phyloP scores from a whole-genome alignment of 1,140 invertebrate genomes.

The Pentalonia nigronervosa region DNA sequence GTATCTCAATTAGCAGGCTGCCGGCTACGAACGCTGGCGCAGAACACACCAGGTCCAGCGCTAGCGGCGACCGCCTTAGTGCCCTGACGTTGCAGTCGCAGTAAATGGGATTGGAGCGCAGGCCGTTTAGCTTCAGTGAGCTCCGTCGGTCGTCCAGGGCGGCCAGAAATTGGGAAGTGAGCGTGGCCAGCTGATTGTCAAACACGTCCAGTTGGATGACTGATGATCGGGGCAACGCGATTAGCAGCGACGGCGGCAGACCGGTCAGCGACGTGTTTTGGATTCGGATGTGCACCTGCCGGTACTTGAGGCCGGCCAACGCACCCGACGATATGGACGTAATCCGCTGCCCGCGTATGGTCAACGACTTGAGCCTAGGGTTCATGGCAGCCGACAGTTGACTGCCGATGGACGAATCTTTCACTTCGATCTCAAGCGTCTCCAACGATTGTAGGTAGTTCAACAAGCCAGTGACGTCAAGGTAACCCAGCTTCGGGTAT shows the following conservation, averaged over 20 bases:
- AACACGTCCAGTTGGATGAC: conserved; percentile 78
- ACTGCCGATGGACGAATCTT: conserved; percentile 80
- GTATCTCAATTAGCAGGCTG: conserved; percentile 75
- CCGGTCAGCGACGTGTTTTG: conserved; percentile 80
- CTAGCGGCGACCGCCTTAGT: conserved; percentile 69
- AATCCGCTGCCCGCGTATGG: conserved; percentile 77
- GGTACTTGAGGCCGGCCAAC: conserved; percentile 79
- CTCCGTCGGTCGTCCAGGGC: conserved; percentile 81
- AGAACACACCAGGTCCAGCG: conserved; percentile 71
- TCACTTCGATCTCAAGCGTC: conserved; percentile 83
- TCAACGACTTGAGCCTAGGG: conserved; percentile 77
- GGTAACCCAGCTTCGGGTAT: conserved; percentile 80
- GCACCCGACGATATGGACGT: conserved; percentile 82
- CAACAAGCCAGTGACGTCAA: conserved; percentile 82
- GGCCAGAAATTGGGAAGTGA: conserved; percentile 78
- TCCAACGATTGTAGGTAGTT: conserved; percentile 75
- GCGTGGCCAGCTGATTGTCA: conserved; percentile 77
- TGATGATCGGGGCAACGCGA: conserved; percentile 87
- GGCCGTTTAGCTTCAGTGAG: conserved; percentile 75
- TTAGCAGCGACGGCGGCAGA: conserved; percentile 81
- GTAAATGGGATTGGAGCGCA: conserved; percentile 79
- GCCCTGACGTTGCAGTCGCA: conserved; percentile 86
- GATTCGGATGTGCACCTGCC: conserved; percentile 74
- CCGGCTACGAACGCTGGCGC: conserved; percentile 74
- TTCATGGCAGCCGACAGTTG: conserved; percentile 81